phyloP scores from a whole-genome alignment of 2,797 vertebrate species.

The Champsocephalus gunnari region DNA sequence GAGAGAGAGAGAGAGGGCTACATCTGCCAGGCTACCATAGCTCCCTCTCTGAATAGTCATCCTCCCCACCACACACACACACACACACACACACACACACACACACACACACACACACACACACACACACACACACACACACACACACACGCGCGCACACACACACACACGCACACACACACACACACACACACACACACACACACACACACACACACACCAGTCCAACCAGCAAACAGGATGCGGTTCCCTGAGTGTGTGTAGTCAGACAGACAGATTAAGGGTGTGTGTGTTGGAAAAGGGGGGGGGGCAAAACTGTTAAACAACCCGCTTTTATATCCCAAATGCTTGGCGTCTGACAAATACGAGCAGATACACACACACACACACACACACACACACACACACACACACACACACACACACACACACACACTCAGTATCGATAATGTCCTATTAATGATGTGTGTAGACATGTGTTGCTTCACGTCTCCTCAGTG shows the following conservation, averaged over 20 bases:
- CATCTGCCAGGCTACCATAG: constrained; percentile 66
- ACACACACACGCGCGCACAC: no score
- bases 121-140: no score
- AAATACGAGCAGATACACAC: constrained; percentile 47
- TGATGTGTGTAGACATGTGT: constrained; percentile 9
- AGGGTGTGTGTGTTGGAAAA: not conserved
- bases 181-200: no score
- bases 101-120: no score
- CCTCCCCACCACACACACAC: constrained; percentile 32
- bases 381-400: not conserved
- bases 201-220: no score
- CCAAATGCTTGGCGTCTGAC: constrained; percentile 55
- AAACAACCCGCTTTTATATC: constrained; percentile 59
- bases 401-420: not conserved
- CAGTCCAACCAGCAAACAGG: constrained; percentile 70
- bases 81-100: not conserved
- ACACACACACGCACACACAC: no score
- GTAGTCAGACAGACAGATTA: constrained; percentile 52
- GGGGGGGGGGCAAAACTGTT: constrained; percentile 24
- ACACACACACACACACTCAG: constrained; percentile 2
- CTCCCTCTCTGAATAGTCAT: constrained; percentile 71
- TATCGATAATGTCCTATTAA: constrained; percentile 35
- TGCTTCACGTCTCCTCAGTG: not conserved
- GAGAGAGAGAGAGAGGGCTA: constrained; percentile 24
- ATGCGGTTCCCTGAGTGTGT: constrained; percentile 58